A percentile compares a stretch with the other conserved stretches of the same genome.
Conservation (phyloP, 2,888 invertebrate species). For the Luffia ferchaultella region DNA sequence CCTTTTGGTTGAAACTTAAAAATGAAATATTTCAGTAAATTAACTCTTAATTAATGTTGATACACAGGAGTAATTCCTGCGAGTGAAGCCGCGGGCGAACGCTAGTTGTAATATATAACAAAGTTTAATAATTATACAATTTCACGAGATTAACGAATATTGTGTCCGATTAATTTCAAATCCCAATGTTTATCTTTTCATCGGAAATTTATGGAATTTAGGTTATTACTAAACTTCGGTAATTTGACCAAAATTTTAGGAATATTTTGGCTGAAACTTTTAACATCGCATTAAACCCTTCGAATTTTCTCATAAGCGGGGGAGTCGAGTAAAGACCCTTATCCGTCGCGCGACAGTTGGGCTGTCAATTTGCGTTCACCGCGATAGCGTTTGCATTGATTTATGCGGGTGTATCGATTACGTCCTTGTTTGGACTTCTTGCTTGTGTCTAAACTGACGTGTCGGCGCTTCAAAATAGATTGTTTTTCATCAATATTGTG, state of each 20-base stretch:
- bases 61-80: background rate
- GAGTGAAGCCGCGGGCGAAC: too few relatives aligned
- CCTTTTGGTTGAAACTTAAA: background rate
- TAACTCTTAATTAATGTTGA: background rate
- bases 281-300: conserved; percentile 14
- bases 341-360: conserved; percentile 30
- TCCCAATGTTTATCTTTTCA: background rate
- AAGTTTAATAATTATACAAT: background rate
- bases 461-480: background rate
- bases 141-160: background rate
- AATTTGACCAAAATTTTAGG: background rate
- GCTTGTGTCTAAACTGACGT: background rate
- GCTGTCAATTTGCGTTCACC: conserved; percentile 40
- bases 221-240: background rate
- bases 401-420: conserved; percentile 32
- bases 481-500: too few relatives aligned
- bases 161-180: background rate
- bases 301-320: conserved; percentile 23
- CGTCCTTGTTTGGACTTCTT: conserved; percentile 23
- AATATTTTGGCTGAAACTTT: conserved; percentile 4
- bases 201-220: background rate
- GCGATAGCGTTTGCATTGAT: conserved; percentile 30
- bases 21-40: background rate
- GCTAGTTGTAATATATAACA: too few relatives aligned
- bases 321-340: conserved; percentile 22